Percentiles rank a stretch among this genome's conserved stretches.
Conservation (phyloP, 2,797 vertebrate species). For the Calcarius lapponicus region DNA sequence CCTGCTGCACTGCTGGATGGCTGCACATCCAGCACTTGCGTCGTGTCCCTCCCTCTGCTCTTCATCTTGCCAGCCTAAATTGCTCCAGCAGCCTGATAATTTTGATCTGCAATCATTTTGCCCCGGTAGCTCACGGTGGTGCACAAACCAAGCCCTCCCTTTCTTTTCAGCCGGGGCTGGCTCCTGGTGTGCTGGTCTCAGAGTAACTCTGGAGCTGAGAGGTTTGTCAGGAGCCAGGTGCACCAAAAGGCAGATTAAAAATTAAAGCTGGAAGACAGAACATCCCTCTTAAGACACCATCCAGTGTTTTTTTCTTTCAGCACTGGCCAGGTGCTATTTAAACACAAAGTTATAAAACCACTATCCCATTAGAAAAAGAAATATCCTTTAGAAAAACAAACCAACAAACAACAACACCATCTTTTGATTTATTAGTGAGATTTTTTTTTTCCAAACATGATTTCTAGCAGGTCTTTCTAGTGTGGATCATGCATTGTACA, state of each 20-base stretch:
- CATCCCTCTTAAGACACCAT: not conserved
- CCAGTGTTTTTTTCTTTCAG: not conserved
- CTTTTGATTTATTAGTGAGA: slow-evolving; percentile 14
- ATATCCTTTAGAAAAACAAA: not conserved
- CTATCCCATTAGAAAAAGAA: not conserved
- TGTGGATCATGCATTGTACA: not conserved
- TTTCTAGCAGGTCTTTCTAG: not conserved
- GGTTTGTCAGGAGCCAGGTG: not conserved
- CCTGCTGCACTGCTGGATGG: not conserved
- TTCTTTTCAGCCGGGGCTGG: not conserved
- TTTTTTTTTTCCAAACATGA: not conserved
- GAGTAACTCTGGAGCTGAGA: not conserved
- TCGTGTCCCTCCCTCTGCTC: not conserved
- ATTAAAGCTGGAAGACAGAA: not conserved
- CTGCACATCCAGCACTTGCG: not conserved
- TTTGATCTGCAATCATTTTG: slow-evolving; percentile 5
- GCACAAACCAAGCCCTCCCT: not conserved
- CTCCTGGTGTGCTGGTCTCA: not conserved
- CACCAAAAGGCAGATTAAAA: not conserved
- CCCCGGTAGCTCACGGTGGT: not conserved
- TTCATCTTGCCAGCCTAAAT: not conserved
- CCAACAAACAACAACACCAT: not conserved
- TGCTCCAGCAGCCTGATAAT: slow-evolving; percentile 5
- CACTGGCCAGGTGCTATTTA: not conserved
- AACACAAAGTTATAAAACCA: not conserved